Evolutionary conservation across 2,888 invertebrate species (phyloP).

Genomic region (Drosophila ustulata): DNA sequence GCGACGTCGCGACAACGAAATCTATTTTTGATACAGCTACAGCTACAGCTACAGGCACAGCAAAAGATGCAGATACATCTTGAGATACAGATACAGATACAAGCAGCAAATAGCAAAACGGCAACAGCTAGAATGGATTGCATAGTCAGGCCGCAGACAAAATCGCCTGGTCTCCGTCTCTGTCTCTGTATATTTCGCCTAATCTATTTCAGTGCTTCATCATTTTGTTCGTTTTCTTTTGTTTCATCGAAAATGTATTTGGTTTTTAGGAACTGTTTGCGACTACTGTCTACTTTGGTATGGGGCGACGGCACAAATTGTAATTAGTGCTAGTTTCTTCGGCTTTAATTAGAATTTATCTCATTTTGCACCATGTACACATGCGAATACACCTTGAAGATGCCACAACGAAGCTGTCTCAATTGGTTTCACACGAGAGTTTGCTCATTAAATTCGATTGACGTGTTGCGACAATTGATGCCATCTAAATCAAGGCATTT

Average conservation of each 20-base stretch:
- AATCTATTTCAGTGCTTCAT: slow-evolving; percentile 73
- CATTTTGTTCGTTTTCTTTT: slow-evolving; percentile 44
- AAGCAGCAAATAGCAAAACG: slow-evolving; percentile 15
- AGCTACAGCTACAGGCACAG: slow-evolving; percentile 43
- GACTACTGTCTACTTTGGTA: slow-evolving; percentile 43
- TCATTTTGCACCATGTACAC: slow-evolving; percentile 48
- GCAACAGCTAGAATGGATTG: slow-evolving; percentile 29
- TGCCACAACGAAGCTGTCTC: slow-evolving; percentile 39
- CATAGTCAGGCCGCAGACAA: slow-evolving; percentile 40
- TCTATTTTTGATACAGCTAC: slow-evolving; percentile 65
- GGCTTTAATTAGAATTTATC: slow-evolving; percentile 68
- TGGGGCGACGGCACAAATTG: slow-evolving; percentile 73
- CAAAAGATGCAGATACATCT: slow-evolving; percentile 34
- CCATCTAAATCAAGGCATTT: slow-evolving; percentile 1
- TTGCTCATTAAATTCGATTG: slow-evolving; percentile 32
- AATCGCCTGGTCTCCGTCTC: slow-evolving; percentile 10
- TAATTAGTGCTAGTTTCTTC: slow-evolving; percentile 71
- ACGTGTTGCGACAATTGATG: not conserved
- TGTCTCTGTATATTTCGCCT: slow-evolving; percentile 57
- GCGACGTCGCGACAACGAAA: slow-evolving; percentile 37
- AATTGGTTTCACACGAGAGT: slow-evolving; percentile 6
- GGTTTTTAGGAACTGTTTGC: slow-evolving; percentile 29
- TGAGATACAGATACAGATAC: slow-evolving; percentile 22
- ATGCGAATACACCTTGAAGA: slow-evolving; percentile 59
- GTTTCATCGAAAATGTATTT: slow-evolving; percentile 60